Base-by-base conservation (phyloP, 2,888 invertebrate species). In the Orchesellides sinensis region DNA sequence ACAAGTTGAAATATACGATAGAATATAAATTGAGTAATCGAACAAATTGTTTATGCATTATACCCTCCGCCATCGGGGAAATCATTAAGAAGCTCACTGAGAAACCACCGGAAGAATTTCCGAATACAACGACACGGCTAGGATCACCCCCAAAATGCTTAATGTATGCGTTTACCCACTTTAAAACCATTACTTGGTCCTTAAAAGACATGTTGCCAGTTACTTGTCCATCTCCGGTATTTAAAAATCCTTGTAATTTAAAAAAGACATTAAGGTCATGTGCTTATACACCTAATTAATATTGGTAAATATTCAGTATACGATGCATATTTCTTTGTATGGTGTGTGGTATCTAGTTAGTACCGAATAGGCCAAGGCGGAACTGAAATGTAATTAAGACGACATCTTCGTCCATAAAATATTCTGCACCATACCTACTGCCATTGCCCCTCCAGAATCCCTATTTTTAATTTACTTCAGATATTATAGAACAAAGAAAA, bases 391-490 rank as follows among this genome's bases (percentile, higher is more conserved):
- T 85, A 1, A 85, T 29, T 1, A 85, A 47, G 6, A 85, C 65
- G 2, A 79, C 79, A 65, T 85, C 73, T 73, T 84, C 83, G 40
- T 85, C 85, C 83, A 84, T 84, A 35, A 85, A 83, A 47, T 85
- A 85, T 14, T 84, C 79, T 17, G 75, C 68, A 2, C 84, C 84
- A 47, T 84, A 85, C 17, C 80, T 59, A 29, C 83, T 83, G 17
- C 84, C 84, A 21, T 85, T 85, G 2, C 85, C 85, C 47, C 54
- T 73, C 0, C 21, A 5, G 14, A 73, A 83, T 0, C 83, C 83
- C 74, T 68, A 52, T 25, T 32, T n/a, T n/a, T n/a, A n/a, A n/a
- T n/a, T n/a, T n/a, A n/a, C n/a, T n/a, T n/a, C n/a, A n/a, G n/a
- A n/a, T n/a, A n/a, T n/a, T n/a, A n/a, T n/a, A n/a, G n/a, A n/a